Evolutionary conservation across 2,888 invertebrate species (phyloP), one percentile per base, ranked within the genome.

Genomic region (Leucophenga montana): DNA sequence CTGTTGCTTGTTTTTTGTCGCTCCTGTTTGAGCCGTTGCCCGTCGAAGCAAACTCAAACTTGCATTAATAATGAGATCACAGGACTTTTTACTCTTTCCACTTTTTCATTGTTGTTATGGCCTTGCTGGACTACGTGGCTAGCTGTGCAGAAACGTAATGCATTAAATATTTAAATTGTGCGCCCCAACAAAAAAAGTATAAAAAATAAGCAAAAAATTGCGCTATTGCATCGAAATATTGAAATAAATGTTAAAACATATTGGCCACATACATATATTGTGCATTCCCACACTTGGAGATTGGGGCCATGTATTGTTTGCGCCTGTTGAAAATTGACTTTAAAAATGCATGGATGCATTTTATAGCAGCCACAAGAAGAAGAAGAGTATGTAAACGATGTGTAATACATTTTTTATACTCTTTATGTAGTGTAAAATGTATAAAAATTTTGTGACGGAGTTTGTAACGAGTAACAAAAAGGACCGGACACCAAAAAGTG

Each of bases 121-220:
- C 53, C 73, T 68, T 48, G 11, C 20, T 18, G 20, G 64, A 8
- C n/a, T 64, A 39, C 22, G 33, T 31, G 33, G 33, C n/a, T 31
- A 59, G 59, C 59, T 59, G 59, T 18, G 50, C 50, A 27, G 59
- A 33, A 59, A 27, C 73, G 79, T 79, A 80, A 62, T 65, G 62
- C 76, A 81, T 81, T 82, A 83, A 81, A 83, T 79, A 81, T 81
- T 81, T 70, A 81, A 81, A 77, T 75, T 78, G 80, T 80, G 18
- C 80, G 72, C 82, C 80, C 79, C 81, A 79, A 73, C 66, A 81
- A 80, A 27, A 61, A 27, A 18, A 48, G 16, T 14, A 68, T 61
- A 68, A 68, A 48, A 33, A 48, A 68, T 18, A 46, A 64, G 4
- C 8, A 9, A 39, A 61, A 67, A 62, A 67, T 39, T 46, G 56